Percentiles rank a stretch among this genome's conserved stretches.
Evolutionary conservation across 1,140 invertebrate species (phyloP).

Genomic region (Diorhabda elongata): DNA sequence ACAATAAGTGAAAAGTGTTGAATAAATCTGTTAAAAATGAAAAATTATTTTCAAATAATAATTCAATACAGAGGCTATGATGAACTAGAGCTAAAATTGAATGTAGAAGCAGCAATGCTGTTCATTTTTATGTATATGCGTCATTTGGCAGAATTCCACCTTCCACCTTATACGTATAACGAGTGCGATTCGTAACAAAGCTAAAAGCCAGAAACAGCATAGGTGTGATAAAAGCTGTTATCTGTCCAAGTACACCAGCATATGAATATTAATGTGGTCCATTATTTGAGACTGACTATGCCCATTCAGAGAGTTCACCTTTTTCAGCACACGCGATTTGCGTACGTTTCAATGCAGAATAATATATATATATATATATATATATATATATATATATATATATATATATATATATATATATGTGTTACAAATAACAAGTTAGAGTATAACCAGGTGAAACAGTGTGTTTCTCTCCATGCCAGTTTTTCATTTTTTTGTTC

Average conservation of each 20-base stretch:
- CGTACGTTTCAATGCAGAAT: slow-evolving; percentile 6
- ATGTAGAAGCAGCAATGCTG: too few species aligned
- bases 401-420: too few species aligned
- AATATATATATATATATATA: not conserved
- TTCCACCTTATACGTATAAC: slow-evolving; percentile 8
- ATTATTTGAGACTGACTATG: slow-evolving; percentile 20
- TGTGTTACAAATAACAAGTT: too few species aligned
- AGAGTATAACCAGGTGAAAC: too few species aligned
- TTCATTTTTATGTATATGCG: not conserved
- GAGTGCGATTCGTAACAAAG: slow-evolving; percentile 14
- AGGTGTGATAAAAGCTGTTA: slow-evolving; percentile 24
- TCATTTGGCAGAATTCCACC: slow-evolving; percentile 12
- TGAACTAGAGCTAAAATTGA: too few species aligned
- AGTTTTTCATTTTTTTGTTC: too few species aligned
- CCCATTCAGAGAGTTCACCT: slow-evolving; percentile 20
- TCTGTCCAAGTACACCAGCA: slow-evolving; percentile 22
- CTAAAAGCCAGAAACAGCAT: slow-evolving; percentile 18
- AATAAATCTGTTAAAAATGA: too few species aligned
- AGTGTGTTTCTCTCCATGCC: too few species aligned
- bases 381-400: too few species aligned
- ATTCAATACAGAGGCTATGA: too few species aligned
- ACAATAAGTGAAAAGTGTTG: too few species aligned
- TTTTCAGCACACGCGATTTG: slow-evolving; percentile 21
- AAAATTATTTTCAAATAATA: too few species aligned
- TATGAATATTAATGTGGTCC: slow-evolving; percentile 22